A percentile compares a stretch with the other conserved stretches of the same genome.
Conservation (phyloP, 2,113 vertebrate genomes). For the Proteles cristata region DNA sequence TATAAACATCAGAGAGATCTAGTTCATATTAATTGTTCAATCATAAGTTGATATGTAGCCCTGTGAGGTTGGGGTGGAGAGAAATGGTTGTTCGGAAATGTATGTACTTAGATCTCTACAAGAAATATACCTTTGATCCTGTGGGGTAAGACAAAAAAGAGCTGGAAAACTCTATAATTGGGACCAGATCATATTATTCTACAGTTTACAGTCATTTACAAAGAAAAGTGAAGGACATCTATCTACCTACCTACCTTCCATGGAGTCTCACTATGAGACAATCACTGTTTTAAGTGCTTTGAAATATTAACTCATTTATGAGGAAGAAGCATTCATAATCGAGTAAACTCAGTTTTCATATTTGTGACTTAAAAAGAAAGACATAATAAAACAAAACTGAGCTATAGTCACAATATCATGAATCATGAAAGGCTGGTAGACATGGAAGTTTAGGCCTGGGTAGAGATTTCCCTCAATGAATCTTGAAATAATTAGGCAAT, state of each 20-base stretch:
- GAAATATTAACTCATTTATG: background rate
- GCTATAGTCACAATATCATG: background rate
- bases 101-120: background rate
- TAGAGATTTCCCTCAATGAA: background rate
- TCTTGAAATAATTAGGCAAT: background rate
- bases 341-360: background rate
- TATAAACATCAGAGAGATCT: background rate
- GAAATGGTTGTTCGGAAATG: background rate
- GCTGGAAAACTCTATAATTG: background rate
- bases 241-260: background rate
- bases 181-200: background rate
- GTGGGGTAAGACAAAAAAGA: background rate
- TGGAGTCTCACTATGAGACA: background rate
- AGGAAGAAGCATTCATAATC: background rate
- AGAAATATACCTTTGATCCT: background rate
- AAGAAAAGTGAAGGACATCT: background rate
- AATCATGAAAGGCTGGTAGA: background rate
- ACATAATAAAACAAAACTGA: background rate
- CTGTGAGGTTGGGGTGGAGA: background rate
- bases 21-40: background rate
- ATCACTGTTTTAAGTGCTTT: background rate
- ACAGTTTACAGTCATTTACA: background rate
- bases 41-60: background rate
- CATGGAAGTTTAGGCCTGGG: background rate
- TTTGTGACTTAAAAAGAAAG: background rate